Evolutionary conservation across 2,888 invertebrate genomes (phyloP).

Genomic region (Carabus problematicus): DNA sequence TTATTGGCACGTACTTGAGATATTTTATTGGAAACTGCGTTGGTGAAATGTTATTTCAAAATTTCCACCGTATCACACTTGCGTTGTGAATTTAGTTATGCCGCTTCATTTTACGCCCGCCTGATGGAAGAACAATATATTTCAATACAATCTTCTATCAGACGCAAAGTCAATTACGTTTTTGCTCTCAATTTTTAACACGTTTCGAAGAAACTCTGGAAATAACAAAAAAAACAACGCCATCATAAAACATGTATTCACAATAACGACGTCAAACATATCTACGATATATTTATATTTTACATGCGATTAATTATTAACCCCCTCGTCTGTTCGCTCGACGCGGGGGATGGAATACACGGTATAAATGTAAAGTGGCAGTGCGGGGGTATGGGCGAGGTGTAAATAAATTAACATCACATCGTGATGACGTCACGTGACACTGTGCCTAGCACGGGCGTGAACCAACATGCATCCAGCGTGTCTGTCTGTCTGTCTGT

Average conservation of each 20-base stretch:
- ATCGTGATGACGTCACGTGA: constrained; percentile 30
- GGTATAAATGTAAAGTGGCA: too few species aligned
- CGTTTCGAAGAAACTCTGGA: too few species aligned
- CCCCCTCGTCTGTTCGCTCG: background rate
- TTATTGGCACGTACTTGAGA: too few species aligned
- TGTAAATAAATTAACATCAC: constrained; percentile 34
- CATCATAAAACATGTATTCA: background rate
- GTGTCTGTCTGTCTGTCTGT: constrained; percentile 1
- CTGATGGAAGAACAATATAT: too few species aligned
- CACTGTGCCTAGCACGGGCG: constrained; percentile 27
- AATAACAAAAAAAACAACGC: too few species aligned
- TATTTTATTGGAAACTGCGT: too few species aligned
- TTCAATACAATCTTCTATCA: too few species aligned
- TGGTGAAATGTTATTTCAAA: too few species aligned
- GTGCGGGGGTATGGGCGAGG: background rate
- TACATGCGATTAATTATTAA: constrained; percentile 31
- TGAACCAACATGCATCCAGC: background rate
- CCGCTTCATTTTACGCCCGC: too few species aligned
- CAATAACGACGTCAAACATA: constrained; percentile 22
- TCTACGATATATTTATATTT: constrained; percentile 28
- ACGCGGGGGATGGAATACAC: too few species aligned
- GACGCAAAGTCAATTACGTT: background rate
- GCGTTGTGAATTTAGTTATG: too few species aligned
- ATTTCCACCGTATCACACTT: too few species aligned
- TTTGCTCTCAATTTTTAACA: constrained; percentile 6